Evolutionary conservation across 2,888 invertebrate species (phyloP).

Genomic region (Malachius bipustulatus): DNA sequence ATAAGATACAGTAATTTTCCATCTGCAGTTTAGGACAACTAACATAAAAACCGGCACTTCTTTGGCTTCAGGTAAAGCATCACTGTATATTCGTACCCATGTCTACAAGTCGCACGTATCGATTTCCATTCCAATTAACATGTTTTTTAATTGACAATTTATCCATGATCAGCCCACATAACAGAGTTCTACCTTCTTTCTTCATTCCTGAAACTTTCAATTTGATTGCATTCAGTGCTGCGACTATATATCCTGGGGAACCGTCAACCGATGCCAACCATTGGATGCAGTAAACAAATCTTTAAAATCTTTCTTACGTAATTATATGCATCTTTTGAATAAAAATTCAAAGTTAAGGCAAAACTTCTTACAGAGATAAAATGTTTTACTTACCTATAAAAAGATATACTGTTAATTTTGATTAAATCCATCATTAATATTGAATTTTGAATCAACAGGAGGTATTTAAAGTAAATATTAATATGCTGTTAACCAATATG

Average conservation of each 20-base stretch:
- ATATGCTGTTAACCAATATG: too few relatives aligned
- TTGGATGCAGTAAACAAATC: slow-evolving; percentile 19
- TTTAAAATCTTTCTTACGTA: slow-evolving; percentile 22
- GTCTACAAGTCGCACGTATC: slow-evolving; percentile 19
- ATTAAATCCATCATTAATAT: too few relatives aligned
- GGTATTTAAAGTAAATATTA: too few relatives aligned
- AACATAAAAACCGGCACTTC: slow-evolving; percentile 19
- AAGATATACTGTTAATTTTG: too few relatives aligned
- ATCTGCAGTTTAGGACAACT: slow-evolving; percentile 11
- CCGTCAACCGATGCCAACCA: slow-evolving; percentile 19
- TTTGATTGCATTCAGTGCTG: slow-evolving; percentile 14
- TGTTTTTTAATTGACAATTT: slow-evolving; percentile 20
- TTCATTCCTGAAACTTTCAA: slow-evolving; percentile 7
- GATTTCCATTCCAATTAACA: slow-evolving; percentile 16
- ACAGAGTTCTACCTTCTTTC: slow-evolving; percentile 5
- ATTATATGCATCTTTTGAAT: slow-evolving; percentile 21
- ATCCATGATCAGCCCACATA: too few relatives aligned
- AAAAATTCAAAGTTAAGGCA: slow-evolving; percentile 22
- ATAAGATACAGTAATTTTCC: slow-evolving; percentile 16
- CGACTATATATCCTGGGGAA: slow-evolving; percentile 17
- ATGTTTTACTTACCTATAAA: too few relatives aligned
- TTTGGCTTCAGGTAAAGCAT: slow-evolving; percentile 15
- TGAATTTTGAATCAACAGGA: too few relatives aligned
- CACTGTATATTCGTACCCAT: slow-evolving; percentile 16
- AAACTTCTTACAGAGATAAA: slow-evolving; percentile 19